Evolutionary conservation across 2,113 vertebrate species (phyloP).

Genomic region (Brienomyrus brachyistius): DNA sequence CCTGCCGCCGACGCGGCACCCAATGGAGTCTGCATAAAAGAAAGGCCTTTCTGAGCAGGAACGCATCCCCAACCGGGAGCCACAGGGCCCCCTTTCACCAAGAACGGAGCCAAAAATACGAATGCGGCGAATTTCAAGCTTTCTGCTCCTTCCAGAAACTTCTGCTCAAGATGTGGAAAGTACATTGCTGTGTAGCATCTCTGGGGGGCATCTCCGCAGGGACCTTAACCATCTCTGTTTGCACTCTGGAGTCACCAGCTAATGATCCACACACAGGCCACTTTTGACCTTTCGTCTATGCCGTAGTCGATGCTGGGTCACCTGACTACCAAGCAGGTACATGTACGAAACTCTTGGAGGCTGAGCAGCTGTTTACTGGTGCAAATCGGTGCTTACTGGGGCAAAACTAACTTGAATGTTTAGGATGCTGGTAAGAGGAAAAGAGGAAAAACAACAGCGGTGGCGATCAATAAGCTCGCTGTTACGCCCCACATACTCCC

Average conservation of each 20-base stretch:
- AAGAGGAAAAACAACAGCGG: slow-evolving; percentile 39
- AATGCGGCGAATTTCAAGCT: neutral
- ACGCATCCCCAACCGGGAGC: neutral
- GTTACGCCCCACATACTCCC: slow-evolving; percentile 40
- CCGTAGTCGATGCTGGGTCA: slow-evolving; percentile 34
- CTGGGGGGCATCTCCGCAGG: neutral
- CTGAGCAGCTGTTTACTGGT: slow-evolving; percentile 33
- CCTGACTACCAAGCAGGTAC: neutral
- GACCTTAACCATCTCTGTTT: slow-evolving; percentile 47
- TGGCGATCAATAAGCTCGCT: slow-evolving; percentile 57
- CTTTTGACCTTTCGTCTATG: slow-evolving; percentile 36
- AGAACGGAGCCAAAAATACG: neutral
- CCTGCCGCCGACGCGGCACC: neutral
- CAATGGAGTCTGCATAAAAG: neutral
- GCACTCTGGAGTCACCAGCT: slow-evolving; percentile 42
- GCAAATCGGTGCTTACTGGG: slow-evolving; percentile 43
- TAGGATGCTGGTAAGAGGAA: neutral
- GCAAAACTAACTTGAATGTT: neutral
- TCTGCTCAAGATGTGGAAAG: neutral
- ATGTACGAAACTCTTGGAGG: neutral
- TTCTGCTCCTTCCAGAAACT: slow-evolving; percentile 1
- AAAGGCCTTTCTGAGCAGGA: neutral
- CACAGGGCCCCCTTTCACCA: neutral
- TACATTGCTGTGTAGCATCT: neutral
- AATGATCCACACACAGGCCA: slow-evolving; percentile 41